Base-by-base conservation (phyloP, 2,888 invertebrate species). In the Diadegma fenestrale region DNA sequence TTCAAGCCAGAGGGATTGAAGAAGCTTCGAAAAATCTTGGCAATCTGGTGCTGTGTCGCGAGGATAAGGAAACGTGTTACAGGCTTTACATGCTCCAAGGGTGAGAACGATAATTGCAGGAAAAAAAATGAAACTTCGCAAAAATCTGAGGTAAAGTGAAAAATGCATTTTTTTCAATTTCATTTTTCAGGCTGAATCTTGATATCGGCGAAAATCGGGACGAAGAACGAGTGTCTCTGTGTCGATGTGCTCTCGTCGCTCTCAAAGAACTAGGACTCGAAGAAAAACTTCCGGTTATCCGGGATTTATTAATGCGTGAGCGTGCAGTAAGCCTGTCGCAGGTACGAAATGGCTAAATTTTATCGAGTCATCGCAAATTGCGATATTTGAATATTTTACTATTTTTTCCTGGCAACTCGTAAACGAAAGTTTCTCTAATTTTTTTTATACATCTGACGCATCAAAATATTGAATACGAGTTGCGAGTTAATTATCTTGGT, bases 1-100 rank as follows among this genome's bases (percentile, higher is more conserved):
- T 98, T 33, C 98, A 98, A 93, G 97, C 97, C 0, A 96, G 97
- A 88, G 98, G 97, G 1, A 96, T 97, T 33, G 98, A 98, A 91
- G 97, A 98, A 89, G 95, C 97, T 48, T 95, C 97, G 0, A 95
- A 96, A 68, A 95, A 96, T 86, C 93, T 97, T 82, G 96, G 96
- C 45, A 96, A 97, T 87, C 96, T 98, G 88, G 95, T 97, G 12
- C 95, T 97, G 7, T 95, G 97, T 88, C 96, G 96, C 90, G 97
- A 96, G 87, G 96, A 96, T 75, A 95, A 95, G 90, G 96, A 96
- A 87, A 93, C 94, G 8, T 95, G 95, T 89, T 96, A 96, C 75
- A 94, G 97, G 89, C 94, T 97, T 86, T 97, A 96, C 93, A 95
- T 97, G 86, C 94, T 97, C 86, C 97, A 97, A 94, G 96, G 97